These are phyloP conservation scores for Acanthiza pusilla DNA, from an alignment of 2,797 vertebrate species.

Conservation along the genomic window DNA sequence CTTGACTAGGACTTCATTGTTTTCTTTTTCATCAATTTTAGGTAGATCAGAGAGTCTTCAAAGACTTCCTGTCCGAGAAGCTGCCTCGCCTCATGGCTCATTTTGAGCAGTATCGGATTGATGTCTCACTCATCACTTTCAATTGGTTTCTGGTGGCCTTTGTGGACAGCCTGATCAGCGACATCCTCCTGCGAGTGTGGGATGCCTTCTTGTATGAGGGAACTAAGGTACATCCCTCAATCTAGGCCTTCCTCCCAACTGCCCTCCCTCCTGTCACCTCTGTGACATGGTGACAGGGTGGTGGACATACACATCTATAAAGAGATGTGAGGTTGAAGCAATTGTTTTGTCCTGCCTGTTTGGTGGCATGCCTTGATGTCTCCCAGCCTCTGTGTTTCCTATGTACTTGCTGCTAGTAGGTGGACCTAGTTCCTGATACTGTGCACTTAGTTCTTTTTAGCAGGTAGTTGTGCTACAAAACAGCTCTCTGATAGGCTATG, in stretches of 20 bases:
- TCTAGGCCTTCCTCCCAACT: neutral
- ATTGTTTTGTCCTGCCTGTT: neutral
- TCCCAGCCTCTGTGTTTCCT: neutral
- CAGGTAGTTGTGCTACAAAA: neutral
- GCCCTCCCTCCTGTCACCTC: neutral
- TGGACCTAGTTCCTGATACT: neutral
- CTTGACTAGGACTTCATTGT: neutral
- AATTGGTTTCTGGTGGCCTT: conserved; percentile 95
- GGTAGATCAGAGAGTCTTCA: conserved; percentile 95
- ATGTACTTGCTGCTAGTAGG: neutral
- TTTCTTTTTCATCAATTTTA: conserved; percentile 42
- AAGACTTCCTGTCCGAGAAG: conserved; percentile 89
- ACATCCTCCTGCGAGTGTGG: conserved; percentile 90
- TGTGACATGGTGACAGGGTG: neutral
- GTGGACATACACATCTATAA: neutral
- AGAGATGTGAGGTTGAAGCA: neutral
- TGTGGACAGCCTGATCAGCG: conserved; percentile 88
- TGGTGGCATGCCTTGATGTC: neutral
- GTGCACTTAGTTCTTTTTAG: neutral
- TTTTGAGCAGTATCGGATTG: conserved; percentile 80
- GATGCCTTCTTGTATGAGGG: conserved; percentile 94
- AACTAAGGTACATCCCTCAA: conserved; percentile 80
- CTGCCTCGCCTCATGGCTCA: conserved; percentile 85
- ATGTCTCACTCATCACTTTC: conserved; percentile 89
- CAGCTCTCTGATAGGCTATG: neutral